Evolutionary conservation across 1,140 invertebrate genomes (phyloP).

Genomic region (Ceratosolen fusciceps): DNA sequence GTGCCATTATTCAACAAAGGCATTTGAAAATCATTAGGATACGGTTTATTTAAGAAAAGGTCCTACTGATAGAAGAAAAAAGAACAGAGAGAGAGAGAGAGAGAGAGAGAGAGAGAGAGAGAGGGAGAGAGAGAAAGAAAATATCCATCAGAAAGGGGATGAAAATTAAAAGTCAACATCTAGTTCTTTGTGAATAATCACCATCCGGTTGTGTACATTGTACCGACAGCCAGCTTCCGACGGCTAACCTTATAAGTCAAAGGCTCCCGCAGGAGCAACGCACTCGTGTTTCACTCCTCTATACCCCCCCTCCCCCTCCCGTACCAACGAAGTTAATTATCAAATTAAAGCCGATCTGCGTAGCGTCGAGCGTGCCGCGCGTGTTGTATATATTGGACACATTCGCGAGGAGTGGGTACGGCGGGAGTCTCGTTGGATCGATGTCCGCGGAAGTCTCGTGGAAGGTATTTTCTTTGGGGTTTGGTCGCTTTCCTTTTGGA

Average conservation of each 20-base stretch:
- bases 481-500: no score
- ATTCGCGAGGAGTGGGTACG: no score
- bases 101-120: no score
- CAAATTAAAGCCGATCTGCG: slow-evolving; percentile 8
- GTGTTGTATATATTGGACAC: no score
- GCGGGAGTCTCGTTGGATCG: no score
- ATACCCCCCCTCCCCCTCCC: background rate
- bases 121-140: no score
- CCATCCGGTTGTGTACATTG: background rate
- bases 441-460: no score
- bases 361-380: background rate
- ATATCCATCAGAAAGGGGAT: background rate
- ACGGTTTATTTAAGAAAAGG: background rate
- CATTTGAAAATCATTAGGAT: background rate
- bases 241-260: background rate
- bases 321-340: background rate
- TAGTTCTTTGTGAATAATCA: background rate
- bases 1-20: background rate
- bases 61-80: background rate
- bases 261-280: background rate
- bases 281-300: slow-evolving; percentile 1
- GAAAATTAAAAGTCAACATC: slow-evolving; percentile 13
- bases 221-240: background rate
- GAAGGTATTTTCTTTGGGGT: no score
- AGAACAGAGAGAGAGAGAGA: no score